Evolutionary conservation across 2,113 vertebrate genomes (phyloP).

Genomic region (Protobothrops flavoviridis): DNA sequence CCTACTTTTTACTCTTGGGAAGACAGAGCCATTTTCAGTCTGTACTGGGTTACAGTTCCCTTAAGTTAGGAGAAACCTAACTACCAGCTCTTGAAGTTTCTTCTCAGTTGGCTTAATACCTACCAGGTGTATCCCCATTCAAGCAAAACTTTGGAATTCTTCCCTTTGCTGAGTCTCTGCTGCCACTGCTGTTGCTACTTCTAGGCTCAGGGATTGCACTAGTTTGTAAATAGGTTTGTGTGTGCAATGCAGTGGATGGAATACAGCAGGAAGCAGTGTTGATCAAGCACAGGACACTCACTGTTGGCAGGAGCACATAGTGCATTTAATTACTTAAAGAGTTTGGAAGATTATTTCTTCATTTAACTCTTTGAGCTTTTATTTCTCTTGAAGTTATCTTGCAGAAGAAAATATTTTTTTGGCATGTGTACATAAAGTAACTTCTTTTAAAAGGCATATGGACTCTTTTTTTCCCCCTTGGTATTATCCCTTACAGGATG

Average conservation of each 20-base stretch:
- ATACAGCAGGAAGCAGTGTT: neutral
- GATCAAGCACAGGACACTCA: neutral
- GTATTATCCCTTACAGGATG: neutral
- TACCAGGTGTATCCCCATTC: neutral
- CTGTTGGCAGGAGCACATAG: neutral
- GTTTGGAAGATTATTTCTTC: slow-evolving; percentile 7
- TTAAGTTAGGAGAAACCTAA: neutral
- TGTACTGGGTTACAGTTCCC: neutral
- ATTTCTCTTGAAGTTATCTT: neutral
- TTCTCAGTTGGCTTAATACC: neutral
- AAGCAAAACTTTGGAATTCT: neutral
- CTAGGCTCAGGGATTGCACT: slow-evolving; percentile 32
- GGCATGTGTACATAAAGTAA: slow-evolving; percentile 40
- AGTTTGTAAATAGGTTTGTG: slow-evolving; percentile 21
- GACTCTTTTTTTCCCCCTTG: neutral
- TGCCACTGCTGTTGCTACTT: neutral
- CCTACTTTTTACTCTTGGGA: neutral
- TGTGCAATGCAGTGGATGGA: neutral
- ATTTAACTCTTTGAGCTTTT: neutral
- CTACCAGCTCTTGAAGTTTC: neutral
- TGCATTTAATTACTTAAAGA: slow-evolving; percentile 24
- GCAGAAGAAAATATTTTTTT: slow-evolving; percentile 40
- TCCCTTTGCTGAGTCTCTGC: neutral
- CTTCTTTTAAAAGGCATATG: slow-evolving; percentile 18
- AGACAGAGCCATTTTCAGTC: too few species aligned